Conservation (phyloP, 2,888 invertebrate genomes). For the Synergus laeviventris region DNA sequence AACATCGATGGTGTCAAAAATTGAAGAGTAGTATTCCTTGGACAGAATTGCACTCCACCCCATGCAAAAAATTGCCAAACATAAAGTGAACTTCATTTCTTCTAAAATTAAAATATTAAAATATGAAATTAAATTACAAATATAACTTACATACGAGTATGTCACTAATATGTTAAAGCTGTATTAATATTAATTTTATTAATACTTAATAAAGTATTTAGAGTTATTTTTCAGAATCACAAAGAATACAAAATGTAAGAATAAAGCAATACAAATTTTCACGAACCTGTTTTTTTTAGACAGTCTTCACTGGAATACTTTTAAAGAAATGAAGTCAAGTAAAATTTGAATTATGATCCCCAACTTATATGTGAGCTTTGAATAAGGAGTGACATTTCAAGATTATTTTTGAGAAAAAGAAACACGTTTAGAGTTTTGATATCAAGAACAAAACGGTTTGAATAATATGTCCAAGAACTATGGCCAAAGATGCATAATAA, state of each 20-base stretch:
- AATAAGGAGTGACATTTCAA: not conserved
- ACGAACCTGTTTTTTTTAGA: not conserved
- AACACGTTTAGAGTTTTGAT: slow-evolving; percentile 11
- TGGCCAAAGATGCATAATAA: not conserved
- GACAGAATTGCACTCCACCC: not conserved
- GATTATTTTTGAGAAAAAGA: not conserved
- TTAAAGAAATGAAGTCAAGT: not conserved
- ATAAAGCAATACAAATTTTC: not conserved
- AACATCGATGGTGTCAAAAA: not conserved
- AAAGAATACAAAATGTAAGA: too few species aligned
- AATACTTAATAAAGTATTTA: too few species aligned
- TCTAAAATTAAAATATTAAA: slow-evolving; percentile 3
- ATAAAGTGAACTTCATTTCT: not conserved
- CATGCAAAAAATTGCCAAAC: not conserved
- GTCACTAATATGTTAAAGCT: too few species aligned
- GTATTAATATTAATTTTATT: too few species aligned
- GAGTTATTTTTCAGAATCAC: too few species aligned
- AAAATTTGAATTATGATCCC: not conserved
- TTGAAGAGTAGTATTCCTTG: not conserved
- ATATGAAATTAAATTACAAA: not conserved
- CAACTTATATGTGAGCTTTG: not conserved
- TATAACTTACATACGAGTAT: too few species aligned
- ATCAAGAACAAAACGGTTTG: not conserved
- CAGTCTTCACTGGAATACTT: not conserved
- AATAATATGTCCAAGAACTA: not conserved